A percentile compares a stretch with the other conserved stretches of the same genome.
Conservation (phyloP, 2,888 invertebrate species). For the Drosophila paracracens region DNA sequence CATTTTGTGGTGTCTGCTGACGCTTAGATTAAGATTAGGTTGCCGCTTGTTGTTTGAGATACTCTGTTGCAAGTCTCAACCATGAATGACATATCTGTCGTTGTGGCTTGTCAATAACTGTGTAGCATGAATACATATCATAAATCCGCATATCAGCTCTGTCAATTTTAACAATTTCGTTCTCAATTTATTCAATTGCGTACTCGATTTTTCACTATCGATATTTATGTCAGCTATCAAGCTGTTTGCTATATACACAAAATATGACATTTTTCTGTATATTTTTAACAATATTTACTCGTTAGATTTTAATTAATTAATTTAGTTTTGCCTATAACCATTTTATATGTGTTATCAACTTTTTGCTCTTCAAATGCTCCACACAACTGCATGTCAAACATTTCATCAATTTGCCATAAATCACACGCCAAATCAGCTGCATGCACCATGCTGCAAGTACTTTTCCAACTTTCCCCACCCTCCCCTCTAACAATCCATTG, state of each 20-base stretch:
- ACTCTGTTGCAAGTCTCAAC: conserved; percentile 37
- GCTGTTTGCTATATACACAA: background rate
- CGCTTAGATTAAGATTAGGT: conserved; percentile 75
- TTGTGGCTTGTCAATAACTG: conserved; percentile 32
- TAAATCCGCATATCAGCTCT: conserved; percentile 52
- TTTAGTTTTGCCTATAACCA: background rate
- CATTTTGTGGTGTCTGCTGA: conserved; percentile 38
- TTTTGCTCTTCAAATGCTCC: background rate
- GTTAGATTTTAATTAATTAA: background rate
- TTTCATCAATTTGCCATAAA: conserved; percentile 74
- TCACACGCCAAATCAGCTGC: conserved; percentile 62
- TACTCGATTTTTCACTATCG: background rate
- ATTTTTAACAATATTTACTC: background rate
- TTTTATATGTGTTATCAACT: background rate
- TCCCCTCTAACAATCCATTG: background rate
- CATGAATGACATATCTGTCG: conserved; percentile 39
- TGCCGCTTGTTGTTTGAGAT: conserved; percentile 29
- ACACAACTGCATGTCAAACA: conserved; percentile 21
- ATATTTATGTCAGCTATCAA: conserved; percentile 5
- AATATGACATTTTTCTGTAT: background rate
- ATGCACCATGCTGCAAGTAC: conserved; percentile 32
- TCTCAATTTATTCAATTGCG: conserved; percentile 19
- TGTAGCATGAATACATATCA: conserved; percentile 25
- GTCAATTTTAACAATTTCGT: conserved; percentile 37
- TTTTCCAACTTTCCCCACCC: conserved; percentile 17